A percentile compares a stretch with the other conserved stretches of the same genome.
Evolutionary conservation across 2,797 vertebrate species (phyloP).

Genomic region (Poeciliopsis gracilis): DNA sequence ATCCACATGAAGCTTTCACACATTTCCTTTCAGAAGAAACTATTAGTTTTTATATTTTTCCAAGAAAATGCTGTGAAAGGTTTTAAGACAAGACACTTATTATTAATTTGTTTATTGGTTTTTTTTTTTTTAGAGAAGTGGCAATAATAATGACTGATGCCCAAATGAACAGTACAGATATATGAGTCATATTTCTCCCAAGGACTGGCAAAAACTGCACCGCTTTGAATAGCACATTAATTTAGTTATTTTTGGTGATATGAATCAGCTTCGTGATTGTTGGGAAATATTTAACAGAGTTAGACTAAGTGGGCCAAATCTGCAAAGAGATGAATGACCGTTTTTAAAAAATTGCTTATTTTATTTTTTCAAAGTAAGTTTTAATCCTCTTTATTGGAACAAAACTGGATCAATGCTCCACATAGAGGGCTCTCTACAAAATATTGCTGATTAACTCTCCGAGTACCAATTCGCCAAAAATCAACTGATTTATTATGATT

Average conservation of each 20-base stretch:
- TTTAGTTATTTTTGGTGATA: not conserved
- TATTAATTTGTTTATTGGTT: too few relatives aligned
- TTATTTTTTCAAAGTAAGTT: not conserved
- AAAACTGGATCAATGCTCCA: not conserved
- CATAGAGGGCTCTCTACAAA: not conserved
- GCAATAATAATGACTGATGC: not conserved
- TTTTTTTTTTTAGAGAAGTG: not conserved
- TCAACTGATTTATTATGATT: not conserved
- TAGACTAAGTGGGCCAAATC: not conserved
- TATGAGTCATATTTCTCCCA: not conserved
- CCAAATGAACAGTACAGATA: not conserved
- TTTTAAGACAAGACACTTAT: not conserved
- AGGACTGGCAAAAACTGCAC: not conserved
- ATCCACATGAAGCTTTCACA: slow-evolving; percentile 57
- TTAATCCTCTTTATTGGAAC: not conserved
- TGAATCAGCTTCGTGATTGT: not conserved
- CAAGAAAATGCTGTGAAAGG: not conserved
- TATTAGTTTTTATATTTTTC: not conserved
- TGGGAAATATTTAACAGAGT: slow-evolving; percentile 5
- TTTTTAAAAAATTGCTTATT: not conserved
- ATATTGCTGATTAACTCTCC: not conserved
- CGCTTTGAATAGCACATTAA: not conserved
- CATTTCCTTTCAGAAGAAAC: slow-evolving; percentile 6
- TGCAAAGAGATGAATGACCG: not conserved
- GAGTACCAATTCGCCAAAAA: not conserved